Evolutionary conservation across 2,888 invertebrate species (phyloP).

Genomic region (Isotomurus palustris): DNA sequence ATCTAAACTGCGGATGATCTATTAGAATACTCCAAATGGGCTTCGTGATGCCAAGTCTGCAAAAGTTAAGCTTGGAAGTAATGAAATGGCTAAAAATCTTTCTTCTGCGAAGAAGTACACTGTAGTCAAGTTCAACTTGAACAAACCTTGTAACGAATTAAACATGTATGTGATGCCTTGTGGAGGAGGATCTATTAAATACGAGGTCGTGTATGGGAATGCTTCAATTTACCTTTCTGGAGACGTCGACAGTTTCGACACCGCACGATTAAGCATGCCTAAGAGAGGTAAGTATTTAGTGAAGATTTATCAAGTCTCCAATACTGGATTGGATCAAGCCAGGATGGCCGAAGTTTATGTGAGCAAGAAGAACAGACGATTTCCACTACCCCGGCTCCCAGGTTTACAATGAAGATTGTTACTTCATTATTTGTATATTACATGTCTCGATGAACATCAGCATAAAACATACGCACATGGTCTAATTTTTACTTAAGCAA

Average conservation of each 20-base stretch:
- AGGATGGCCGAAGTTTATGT: slow-evolving; percentile 45
- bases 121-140: slow-evolving; percentile 42
- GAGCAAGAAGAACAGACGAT: slow-evolving; percentile 47
- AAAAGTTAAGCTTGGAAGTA: slow-evolving; percentile 50
- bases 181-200: slow-evolving; percentile 50
- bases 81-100: not conserved
- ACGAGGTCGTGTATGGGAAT: slow-evolving; percentile 36
- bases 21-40: slow-evolving; percentile 49
- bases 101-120: slow-evolving; percentile 16
- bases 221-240: slow-evolving; percentile 24
- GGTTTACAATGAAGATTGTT: slow-evolving; percentile 17
- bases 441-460: not conserved
- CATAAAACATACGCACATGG: not conserved
- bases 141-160: slow-evolving; percentile 44
- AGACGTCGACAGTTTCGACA: slow-evolving; percentile 36
- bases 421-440: not conserved
- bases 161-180: slow-evolving; percentile 57
- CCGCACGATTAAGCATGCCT: slow-evolving; percentile 38
- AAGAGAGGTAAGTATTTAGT: slow-evolving; percentile 38
- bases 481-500: slow-evolving; percentile 41
- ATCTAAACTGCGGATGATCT: not conserved
- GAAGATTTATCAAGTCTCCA: slow-evolving; percentile 24
- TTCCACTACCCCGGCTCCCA: slow-evolving; percentile 58
- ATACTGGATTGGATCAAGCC: slow-evolving; percentile 10
- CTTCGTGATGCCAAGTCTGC: slow-evolving; percentile 54